Evolutionary conservation across 2,113 vertebrate species (phyloP).

Genomic region (Cephalopterus ornatus): DNA sequence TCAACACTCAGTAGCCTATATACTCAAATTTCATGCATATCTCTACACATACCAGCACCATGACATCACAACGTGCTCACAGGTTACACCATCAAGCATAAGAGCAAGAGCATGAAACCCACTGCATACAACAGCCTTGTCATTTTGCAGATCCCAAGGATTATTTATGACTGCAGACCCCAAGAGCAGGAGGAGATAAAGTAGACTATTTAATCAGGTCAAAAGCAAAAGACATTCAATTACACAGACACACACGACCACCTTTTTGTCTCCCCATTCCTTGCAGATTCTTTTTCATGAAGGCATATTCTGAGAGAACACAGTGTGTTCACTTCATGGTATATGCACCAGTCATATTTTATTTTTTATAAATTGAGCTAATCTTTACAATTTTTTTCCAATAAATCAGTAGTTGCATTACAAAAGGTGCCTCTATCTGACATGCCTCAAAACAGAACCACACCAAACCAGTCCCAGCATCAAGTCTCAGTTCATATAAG

Average conservation of each 20-base stretch:
- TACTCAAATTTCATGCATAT: not conserved
- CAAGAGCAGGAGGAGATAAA: constrained; percentile 6
- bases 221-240: constrained; percentile 36
- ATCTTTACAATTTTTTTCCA: not conserved
- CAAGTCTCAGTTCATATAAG: not conserved
- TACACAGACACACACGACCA: not conserved
- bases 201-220: constrained; percentile 9
- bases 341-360: not conserved
- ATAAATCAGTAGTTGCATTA: not conserved
- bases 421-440: not conserved
- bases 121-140: constrained; percentile 7
- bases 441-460: not conserved
- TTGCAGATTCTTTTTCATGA: not conserved
- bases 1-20: not conserved
- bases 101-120: constrained; percentile 31
- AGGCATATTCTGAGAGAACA: not conserved
- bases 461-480: not conserved
- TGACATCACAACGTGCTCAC: not conserved
- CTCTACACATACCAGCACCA: not conserved
- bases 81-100: constrained; percentile 44
- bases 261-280: not conserved
- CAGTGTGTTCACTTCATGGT: not conserved
- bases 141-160: not conserved
- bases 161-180: constrained; percentile 29
- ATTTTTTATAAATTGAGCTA: not conserved